Percentiles rank a stretch among this genome's conserved stretches.
Conservation (phyloP, 2,888 invertebrate genomes). For the Caenorhabditis doughertyi region DNA sequence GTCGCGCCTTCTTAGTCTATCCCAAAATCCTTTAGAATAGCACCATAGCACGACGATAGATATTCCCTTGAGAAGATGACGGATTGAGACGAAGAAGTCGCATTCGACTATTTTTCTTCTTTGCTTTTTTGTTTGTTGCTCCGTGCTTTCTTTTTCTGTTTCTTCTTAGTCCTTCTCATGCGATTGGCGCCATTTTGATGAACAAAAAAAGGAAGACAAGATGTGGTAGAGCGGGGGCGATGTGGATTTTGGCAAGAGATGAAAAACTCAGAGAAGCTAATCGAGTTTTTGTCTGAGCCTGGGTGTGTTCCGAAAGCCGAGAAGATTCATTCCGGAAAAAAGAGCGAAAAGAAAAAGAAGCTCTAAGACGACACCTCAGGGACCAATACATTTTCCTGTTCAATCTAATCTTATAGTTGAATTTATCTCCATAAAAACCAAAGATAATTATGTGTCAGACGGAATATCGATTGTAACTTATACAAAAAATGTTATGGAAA, state of each 20-base stretch:
- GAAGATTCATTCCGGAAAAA: not conserved
- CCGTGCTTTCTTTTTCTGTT: conserved; percentile 17
- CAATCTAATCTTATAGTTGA: not conserved
- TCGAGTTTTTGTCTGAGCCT: conserved; percentile 28
- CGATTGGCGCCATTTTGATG: conserved; percentile 42
- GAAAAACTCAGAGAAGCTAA: conserved; percentile 7
- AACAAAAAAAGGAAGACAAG: conserved; percentile 30
- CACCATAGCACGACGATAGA: conserved; percentile 29
- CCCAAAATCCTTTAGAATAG: conserved; percentile 51
- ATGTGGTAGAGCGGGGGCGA: conserved; percentile 1
- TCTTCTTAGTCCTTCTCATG: conserved; percentile 17
- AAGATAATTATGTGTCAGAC: not conserved
- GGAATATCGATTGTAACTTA: not conserved
- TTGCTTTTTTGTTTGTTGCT: conserved; percentile 51
- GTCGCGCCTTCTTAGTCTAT: conserved; percentile 11
- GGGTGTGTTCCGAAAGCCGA: not conserved
- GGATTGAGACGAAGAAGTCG: conserved; percentile 28
- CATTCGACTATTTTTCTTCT: conserved; percentile 26
- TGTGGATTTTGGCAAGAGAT: conserved; percentile 7
- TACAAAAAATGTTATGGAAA: conserved; percentile 5
- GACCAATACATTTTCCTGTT: conserved; percentile 3
- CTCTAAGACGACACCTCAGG: not conserved
- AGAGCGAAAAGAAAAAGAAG: not conserved
- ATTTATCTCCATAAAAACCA: not conserved
- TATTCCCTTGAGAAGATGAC: conserved; percentile 54